phyloP scores from a whole-genome alignment of 1,140 invertebrate species.

The Gonioctena quinquepunctata region DNA sequence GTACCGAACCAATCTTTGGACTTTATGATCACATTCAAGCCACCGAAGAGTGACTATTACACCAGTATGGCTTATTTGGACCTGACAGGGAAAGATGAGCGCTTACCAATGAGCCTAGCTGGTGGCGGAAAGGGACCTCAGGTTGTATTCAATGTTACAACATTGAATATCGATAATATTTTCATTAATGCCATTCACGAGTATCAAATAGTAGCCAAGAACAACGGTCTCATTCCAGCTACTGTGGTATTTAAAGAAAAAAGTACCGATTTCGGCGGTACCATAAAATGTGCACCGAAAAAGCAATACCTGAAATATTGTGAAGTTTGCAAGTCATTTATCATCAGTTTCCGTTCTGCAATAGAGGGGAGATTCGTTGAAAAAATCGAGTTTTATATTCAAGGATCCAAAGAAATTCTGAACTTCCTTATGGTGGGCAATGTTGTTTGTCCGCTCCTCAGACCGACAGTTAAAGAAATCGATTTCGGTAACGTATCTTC shows the following conservation, averaged over 20 bases:
- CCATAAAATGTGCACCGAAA: slow-evolving; percentile 27
- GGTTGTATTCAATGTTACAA: slow-evolving; percentile 31
- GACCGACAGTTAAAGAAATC: slow-evolving; percentile 46
- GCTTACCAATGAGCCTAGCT: slow-evolving; percentile 31
- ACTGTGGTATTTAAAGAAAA: slow-evolving; percentile 31
- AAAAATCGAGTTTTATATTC: slow-evolving; percentile 37
- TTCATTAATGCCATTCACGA: slow-evolving; percentile 35
- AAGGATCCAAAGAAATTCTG: slow-evolving; percentile 38
- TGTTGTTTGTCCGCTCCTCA: slow-evolving; percentile 53
- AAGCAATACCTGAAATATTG: slow-evolving; percentile 25
- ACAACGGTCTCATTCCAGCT: slow-evolving; percentile 42
- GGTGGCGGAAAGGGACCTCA: slow-evolving; percentile 36
- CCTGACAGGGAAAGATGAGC: slow-evolving; percentile 29
- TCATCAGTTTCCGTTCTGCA: slow-evolving; percentile 33
- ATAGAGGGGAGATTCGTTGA: slow-evolving; percentile 42
- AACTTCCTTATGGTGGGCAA: slow-evolving; percentile 44
- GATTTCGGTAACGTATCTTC: slow-evolving; percentile 52
- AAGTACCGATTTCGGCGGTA: slow-evolving; percentile 33
- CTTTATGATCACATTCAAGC: slow-evolving; percentile 36
- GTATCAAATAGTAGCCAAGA: slow-evolving; percentile 35
- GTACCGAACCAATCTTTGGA: slow-evolving; percentile 34
- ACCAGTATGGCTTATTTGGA: slow-evolving; percentile 32
- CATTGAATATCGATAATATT: slow-evolving; percentile 34
- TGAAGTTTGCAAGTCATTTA: slow-evolving; percentile 23
- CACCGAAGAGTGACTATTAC: slow-evolving; percentile 24